Evolutionary conservation across 2,888 invertebrate species (phyloP).

Genomic region (Gerosis bhagava): DNA sequence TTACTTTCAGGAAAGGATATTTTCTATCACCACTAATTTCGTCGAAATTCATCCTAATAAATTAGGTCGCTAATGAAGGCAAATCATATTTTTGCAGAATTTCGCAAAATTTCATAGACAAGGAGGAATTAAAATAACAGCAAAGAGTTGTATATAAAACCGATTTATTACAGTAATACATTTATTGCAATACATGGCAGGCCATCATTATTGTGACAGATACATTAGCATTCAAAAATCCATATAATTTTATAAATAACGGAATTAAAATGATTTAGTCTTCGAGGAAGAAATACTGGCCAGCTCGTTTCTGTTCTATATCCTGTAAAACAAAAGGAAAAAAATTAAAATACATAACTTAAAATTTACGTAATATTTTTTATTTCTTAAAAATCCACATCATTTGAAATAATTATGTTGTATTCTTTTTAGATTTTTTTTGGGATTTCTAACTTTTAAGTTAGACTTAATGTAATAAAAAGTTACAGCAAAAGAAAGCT

Average conservation of each 20-base stretch:
- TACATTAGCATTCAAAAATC: constrained; percentile 39
- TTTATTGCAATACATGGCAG: constrained; percentile 69
- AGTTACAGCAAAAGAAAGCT: too few species aligned
- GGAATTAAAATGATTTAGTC: constrained; percentile 83
- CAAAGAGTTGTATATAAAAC: constrained; percentile 67
- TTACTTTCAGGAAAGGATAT: too few species aligned
- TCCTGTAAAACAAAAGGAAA: constrained; percentile 84
- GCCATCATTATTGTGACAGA: constrained; percentile 62
- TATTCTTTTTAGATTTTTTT: too few species aligned
- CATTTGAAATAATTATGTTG: too few species aligned
- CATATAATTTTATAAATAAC: constrained; percentile 49
- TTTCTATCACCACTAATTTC: too few species aligned
- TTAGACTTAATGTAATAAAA: too few species aligned
- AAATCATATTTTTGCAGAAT: not conserved
- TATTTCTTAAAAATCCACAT: too few species aligned
- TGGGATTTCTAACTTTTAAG: too few species aligned
- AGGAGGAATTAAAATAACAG: constrained; percentile 28
- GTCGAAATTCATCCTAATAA: too few species aligned
- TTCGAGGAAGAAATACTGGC: constrained; percentile 99
- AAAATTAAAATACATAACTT: constrained; percentile 27
- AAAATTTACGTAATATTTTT: too few species aligned
- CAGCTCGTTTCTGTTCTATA: constrained; percentile 97
- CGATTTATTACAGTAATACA: constrained; percentile 75
- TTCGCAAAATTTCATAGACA: too few species aligned
- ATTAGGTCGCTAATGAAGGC: too few species aligned